Evolutionary conservation across 2,113 vertebrate species (phyloP).

Genomic region (Ameiurus melas): DNA sequence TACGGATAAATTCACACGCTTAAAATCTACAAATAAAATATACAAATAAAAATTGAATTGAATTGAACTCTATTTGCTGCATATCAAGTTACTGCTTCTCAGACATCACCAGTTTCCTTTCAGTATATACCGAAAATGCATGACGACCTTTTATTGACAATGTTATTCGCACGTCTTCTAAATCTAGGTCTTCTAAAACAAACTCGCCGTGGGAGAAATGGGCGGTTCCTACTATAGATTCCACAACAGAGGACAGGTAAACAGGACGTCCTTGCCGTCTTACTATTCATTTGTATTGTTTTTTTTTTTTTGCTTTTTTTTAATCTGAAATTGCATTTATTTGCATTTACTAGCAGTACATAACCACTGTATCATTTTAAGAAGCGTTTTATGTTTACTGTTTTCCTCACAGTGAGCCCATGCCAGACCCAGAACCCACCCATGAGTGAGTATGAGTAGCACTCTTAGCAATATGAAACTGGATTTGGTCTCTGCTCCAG

Average conservation of each 20-base stretch:
- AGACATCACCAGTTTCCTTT: conserved; percentile 40
- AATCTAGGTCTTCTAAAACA: conserved; percentile 61
- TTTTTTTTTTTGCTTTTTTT: neutral
- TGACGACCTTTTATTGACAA: neutral
- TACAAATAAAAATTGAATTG: too few species aligned
- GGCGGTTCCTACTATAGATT: conserved; percentile 65
- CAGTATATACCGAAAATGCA: conserved; percentile 31
- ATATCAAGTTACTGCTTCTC: conserved; percentile 13
- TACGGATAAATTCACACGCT: too few species aligned
- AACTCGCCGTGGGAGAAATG: conserved; percentile 71
- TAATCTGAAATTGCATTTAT: neutral
- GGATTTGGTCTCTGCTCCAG: neutral
- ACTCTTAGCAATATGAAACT: neutral
- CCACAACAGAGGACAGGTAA: conserved; percentile 58
- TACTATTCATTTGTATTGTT: neutral
- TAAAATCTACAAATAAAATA: too few species aligned
- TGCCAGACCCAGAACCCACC: conserved; percentile 2
- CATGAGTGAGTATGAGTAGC: neutral
- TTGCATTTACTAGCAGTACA: neutral
- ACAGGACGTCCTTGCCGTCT: neutral
- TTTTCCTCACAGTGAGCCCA: conserved; percentile 4
- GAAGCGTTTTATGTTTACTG: neutral
- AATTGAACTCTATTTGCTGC: neutral
- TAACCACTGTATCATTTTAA: neutral
- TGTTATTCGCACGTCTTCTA: neutral